These are phyloP conservation scores for Beroe forskalii DNA, from an alignment of 37 sponge, comb jelly and placozoan species.

Conservation along the genomic window DNA sequence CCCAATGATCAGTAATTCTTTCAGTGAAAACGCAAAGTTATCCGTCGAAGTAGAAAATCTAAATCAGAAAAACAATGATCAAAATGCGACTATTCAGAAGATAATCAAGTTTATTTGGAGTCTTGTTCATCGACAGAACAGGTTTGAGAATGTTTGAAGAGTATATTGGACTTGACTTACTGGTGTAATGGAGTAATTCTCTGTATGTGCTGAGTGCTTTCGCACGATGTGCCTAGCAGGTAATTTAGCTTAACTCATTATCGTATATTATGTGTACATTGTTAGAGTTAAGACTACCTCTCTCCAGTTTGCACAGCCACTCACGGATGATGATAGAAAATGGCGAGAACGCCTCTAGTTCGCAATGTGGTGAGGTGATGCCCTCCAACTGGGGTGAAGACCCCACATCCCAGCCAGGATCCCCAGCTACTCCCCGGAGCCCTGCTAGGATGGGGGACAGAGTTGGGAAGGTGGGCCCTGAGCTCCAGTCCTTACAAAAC, in stretches of 20 bases:
- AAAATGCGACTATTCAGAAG: constrained; percentile 21
- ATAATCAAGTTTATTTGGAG: constrained; percentile 57
- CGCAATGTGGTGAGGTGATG: not conserved
- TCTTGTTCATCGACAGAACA: constrained; percentile 4
- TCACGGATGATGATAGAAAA: constrained; percentile 43
- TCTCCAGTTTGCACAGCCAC: constrained; percentile 14
- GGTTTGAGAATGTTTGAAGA: too few relatives aligned
- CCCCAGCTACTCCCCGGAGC: constrained; percentile 8
- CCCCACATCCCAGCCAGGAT: not conserved
- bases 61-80: constrained; percentile 16
- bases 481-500: constrained; percentile 27
- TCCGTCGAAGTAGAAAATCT: constrained; percentile 14
- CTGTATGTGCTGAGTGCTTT: too few relatives aligned
- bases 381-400: constrained; percentile 7
- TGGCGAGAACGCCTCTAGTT: not conserved
- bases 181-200: too few relatives aligned
- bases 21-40: constrained; percentile 30
- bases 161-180: too few relatives aligned
- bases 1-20: too few relatives aligned
- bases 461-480: not conserved
- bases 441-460: constrained; percentile 25
- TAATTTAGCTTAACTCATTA: too few relatives aligned
- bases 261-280: too few relatives aligned
- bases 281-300: too few relatives aligned
- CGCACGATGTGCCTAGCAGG: too few relatives aligned